Base-by-base conservation (phyloP, 1,140 invertebrate species). In the Zaprionus lachaisei region DNA sequence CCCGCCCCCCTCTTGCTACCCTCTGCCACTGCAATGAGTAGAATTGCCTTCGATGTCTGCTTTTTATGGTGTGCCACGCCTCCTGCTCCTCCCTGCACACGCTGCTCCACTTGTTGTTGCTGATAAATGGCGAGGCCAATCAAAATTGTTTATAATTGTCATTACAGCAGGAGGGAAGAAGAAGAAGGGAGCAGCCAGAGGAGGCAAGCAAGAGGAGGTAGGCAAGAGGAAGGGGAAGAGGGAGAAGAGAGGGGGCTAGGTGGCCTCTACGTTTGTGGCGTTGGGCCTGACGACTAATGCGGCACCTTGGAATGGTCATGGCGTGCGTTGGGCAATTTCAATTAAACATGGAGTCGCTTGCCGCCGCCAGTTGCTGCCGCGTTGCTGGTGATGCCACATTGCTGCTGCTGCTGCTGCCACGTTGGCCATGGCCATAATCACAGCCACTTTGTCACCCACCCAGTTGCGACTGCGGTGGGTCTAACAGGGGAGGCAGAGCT, bases 121-220 rank as follows among this genome's bases (percentile, higher is more conserved):
- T 78, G 72, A 87, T 73, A 87, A 83, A 87, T 83, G 55, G 80
- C 66, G 77, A 65, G 65, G 72, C 77, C 63, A 86, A 87, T 75
- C 80, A 83, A 87, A 87, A 87, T 87, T 83, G 68, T 87, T 87
- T 89, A 87, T 87, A 87, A 87, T 87, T 87, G 83, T 87, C 84
- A 83, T 89, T 77, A 77, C 14, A 69, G 34, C 12, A 0, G 12
- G 47, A 41, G 28, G 28, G 1, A 9, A 31, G 28, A n/a, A 15
- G 12, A 38, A 9, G 38, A n/a, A 15, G 15, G 14, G 15, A 5
- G 38, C 12, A 41, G 38, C 12, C 6, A 28, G 47, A 11, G 20
- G 9, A 5, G 17, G 47, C 9, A 11, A 11, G 20, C 17, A 9
- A 4, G 12, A 22, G 7, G n/a, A n/a, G 7, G 1, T 9, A 20